Percentiles rank a stretch among this genome's conserved stretches.
phyloP scores from a whole-genome alignment of 1,140 invertebrate genomes.

The Trachymyrmex cornetzi region DNA sequence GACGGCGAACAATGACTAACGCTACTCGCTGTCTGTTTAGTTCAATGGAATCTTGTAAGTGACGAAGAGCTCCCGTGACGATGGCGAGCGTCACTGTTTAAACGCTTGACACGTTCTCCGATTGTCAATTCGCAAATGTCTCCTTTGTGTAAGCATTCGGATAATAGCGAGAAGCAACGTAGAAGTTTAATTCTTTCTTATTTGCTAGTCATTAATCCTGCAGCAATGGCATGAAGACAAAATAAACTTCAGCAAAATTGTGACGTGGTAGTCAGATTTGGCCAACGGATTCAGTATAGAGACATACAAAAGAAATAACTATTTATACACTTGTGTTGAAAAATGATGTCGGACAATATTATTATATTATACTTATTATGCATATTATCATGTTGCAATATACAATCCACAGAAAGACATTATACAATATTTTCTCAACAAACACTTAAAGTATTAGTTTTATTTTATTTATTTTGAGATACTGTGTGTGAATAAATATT shows the following conservation, averaged over 20 bases:
- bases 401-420: not conserved
- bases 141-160: not conserved
- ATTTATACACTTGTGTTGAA: too few relatives aligned
- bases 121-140: conserved; percentile 39
- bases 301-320: too few relatives aligned
- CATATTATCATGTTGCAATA: not conserved
- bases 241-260: not conserved
- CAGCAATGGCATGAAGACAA: not conserved
- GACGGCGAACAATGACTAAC: conserved; percentile 47
- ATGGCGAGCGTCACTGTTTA: conserved; percentile 8
- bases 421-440: not conserved
- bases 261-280: not conserved
- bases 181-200: conserved; percentile 29
- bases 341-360: too few relatives aligned
- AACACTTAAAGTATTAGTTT: not conserved
- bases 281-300: too few relatives aligned
- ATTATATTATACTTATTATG: too few relatives aligned
- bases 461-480: not conserved
- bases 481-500: not conserved
- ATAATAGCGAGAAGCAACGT: not conserved
- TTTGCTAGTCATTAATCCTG: not conserved
- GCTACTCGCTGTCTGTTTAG: conserved; percentile 28
- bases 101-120: conserved; percentile 29
- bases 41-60: conserved; percentile 48
- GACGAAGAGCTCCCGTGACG: not conserved